Percentiles rank a stretch among this genome's conserved stretches.
phyloP scores from a whole-genome alignment of 2,888 invertebrate genomes.

The Synergus gifuensis region DNA sequence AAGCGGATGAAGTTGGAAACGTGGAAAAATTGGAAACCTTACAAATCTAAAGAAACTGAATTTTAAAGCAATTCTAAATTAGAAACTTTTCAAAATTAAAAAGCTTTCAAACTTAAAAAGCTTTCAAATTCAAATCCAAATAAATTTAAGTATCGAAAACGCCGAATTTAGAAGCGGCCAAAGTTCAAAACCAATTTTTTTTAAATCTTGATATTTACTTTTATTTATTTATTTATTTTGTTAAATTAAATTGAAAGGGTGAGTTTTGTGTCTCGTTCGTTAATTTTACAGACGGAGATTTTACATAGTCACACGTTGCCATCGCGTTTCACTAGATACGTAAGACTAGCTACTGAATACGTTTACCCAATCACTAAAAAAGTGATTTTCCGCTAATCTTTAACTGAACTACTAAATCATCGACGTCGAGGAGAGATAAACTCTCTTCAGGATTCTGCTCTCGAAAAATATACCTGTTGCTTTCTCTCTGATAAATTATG shows the following conservation, averaged over 20 bases:
- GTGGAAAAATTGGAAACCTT: neutral
- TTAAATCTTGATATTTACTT: neutral
- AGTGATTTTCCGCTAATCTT: neutral
- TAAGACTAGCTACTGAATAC: constrained; percentile 73
- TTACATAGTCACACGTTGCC: constrained; percentile 53
- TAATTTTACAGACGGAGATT: constrained; percentile 69
- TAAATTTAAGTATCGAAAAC: neutral
- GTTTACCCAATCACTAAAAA: constrained; percentile 63
- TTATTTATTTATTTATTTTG: constrained; percentile 8
- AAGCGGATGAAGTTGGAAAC: neutral
- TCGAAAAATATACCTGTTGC: constrained; percentile 26
- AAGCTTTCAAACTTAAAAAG: too few species aligned
- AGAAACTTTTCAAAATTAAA: too few species aligned
- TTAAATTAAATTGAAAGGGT: constrained; percentile 7
- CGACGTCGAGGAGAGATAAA: neutral
- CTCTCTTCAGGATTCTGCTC: constrained; percentile 3
- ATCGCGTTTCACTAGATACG: constrained; percentile 71
- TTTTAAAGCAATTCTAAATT: too few species aligned
- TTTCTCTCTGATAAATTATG: constrained; percentile 29
- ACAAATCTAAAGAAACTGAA: neutral
- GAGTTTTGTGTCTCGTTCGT: constrained; percentile 59
- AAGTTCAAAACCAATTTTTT: neutral
- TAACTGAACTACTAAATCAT: constrained; percentile 10
- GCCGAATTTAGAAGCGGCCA: too few species aligned
- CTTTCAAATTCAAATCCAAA: neutral